Evolutionary conservation across 2,888 invertebrate species (phyloP), one percentile per base, ranked within the genome.

Genomic region (Hecatera dysodea): DNA sequence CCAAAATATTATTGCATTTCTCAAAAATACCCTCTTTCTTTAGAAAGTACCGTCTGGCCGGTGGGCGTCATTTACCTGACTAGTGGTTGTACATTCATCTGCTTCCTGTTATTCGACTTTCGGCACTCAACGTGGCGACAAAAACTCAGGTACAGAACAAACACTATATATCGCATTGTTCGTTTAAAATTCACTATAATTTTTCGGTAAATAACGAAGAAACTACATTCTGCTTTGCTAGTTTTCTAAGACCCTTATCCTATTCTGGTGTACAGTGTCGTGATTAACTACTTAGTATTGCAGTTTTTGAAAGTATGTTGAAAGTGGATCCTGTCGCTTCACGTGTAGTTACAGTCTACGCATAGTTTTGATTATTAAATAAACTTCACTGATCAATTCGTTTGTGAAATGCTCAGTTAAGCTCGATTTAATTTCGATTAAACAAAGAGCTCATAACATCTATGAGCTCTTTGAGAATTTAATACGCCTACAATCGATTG

Each of bases 101-200:
- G 89, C 80, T 90, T 90, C 88, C 90, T 89, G 89, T 87, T 86
- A 87, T 87, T 88, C 73, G 79, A 61, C 29, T 60, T 69, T 62
- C 61, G 57, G 48, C 48, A 74, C 74, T 80, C 53, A 52, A 44
- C 44, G 17, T 59, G 65, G 70, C 74, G 67, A 87, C 86, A 91
- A 90, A 90, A 89, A 90, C 85, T 82, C 87, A 84, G 88, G 88
- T 87, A 89, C 87, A 81, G 68, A 85, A 85, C 85, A 86, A 89
- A 90, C 82, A 87, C 70, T 77, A 83, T 86, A 85, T 85, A 75
- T 80, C 69, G 72, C 79, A 82, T 84, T 84, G 78, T 83, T 78
- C 81, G 80, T 72, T 73, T 72, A 74, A 76, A 83, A 82, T 85
- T 83, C 82, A 84, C 80, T 79, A 81, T 85, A 85, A 80, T 79